phyloP scores from a whole-genome alignment of 1,140 invertebrate genomes.

The Spodoptera frugiperda region DNA sequence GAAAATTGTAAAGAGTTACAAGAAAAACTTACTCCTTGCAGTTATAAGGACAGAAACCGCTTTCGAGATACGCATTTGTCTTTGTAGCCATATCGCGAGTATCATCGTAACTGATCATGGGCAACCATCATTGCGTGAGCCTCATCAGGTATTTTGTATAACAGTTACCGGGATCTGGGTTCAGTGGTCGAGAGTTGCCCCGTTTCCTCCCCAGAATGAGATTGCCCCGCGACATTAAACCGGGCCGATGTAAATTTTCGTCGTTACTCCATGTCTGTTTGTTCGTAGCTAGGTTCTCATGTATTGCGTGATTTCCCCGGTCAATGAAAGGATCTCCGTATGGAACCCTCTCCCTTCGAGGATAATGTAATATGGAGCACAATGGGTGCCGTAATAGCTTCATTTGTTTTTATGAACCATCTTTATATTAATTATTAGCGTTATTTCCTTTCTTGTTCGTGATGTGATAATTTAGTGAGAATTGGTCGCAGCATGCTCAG shows the following conservation, averaged over 20 bases:
- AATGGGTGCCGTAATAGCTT: conserved; percentile 53
- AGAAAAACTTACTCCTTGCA: conserved; percentile 25
- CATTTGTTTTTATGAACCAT: conserved; percentile 57
- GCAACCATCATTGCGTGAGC: conserved; percentile 62
- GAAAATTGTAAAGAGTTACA: conserved; percentile 23
- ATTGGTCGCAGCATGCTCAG: conserved; percentile 12
- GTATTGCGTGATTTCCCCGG: conserved; percentile 68
- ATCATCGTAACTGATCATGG: conserved; percentile 73
- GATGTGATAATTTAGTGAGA: conserved; percentile 32
- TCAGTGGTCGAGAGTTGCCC: conserved; percentile 59
- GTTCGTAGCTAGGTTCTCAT: conserved; percentile 56
- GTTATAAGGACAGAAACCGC: conserved; percentile 49
- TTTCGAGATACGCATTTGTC: conserved; percentile 81
- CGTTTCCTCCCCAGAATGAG: conserved; percentile 76
- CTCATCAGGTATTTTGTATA: conserved; percentile 39
- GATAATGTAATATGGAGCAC: conserved; percentile 55
- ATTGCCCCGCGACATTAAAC: conserved; percentile 83
- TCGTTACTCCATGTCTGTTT: conserved; percentile 75
- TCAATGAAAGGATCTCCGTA: conserved; percentile 56
- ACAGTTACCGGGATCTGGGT: conserved; percentile 61
- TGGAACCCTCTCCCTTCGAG: conserved; percentile 48
- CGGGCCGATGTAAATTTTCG: conserved; percentile 83
- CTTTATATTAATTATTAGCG: conserved; percentile 51
- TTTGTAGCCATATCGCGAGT: conserved; percentile 73
- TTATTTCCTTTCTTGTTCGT: conserved; percentile 41